Conservation (phyloP, 2,888 invertebrate genomes). For the Cyclophora punctaria region DNA sequence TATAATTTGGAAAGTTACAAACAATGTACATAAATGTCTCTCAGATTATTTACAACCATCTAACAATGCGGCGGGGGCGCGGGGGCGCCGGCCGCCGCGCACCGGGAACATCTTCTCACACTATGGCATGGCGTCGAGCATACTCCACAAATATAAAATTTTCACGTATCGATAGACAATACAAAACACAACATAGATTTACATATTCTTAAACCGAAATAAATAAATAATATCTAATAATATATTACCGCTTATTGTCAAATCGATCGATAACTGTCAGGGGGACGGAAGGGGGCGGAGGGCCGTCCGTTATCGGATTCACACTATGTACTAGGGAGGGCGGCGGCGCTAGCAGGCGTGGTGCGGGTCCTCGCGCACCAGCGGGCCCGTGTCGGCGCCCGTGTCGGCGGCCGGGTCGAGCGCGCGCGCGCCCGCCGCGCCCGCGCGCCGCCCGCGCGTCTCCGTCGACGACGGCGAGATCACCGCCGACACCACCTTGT, state of each 20-base stretch:
- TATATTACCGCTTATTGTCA: constrained; percentile 64
- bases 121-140: constrained; percentile 67
- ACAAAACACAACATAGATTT: constrained; percentile 71
- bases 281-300: too few species aligned
- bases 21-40: neutral
- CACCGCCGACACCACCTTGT: constrained; percentile 82
- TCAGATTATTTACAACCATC: constrained; percentile 18
- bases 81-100: constrained; percentile 33
- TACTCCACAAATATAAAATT: constrained; percentile 44
- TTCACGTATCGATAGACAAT: constrained; percentile 56
- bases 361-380: constrained; percentile 93
- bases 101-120: constrained; percentile 69
- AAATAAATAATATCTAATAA: constrained; percentile 68
- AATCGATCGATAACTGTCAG: constrained; percentile 44
- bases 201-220: constrained; percentile 71
- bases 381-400: constrained; percentile 92
- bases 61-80: constrained; percentile 5
- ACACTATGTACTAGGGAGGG: constrained; percentile 1
- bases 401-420: constrained; percentile 91
- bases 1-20: constrained; percentile 15
- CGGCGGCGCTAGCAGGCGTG: constrained; percentile 64
- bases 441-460: constrained; percentile 81
- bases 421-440: constrained; percentile 78
- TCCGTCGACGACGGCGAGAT: constrained; percentile 87
- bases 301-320: too few species aligned